Evolutionary conservation across 2,113 vertebrate genomes (phyloP).

Genomic region (Microtus pennsylvanicus): DNA sequence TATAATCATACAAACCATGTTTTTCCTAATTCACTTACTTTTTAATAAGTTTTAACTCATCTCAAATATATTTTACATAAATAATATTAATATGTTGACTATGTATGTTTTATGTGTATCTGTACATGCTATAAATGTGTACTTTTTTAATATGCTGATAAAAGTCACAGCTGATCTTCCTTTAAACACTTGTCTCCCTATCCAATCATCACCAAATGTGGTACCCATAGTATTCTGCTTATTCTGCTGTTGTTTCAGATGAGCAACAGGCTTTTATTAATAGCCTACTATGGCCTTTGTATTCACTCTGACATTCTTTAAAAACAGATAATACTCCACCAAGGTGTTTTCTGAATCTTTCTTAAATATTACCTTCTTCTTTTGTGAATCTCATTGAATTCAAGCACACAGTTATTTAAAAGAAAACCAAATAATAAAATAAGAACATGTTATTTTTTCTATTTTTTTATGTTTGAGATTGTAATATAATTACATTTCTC

Average conservation of each 20-base stretch:
- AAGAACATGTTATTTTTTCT: neutral
- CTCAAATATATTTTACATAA: neutral
- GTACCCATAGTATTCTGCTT: neutral
- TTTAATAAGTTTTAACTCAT: too few species aligned
- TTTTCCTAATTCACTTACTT: neutral
- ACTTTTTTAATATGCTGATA: neutral
- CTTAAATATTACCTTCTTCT: neutral
- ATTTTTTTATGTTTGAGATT: neutral
- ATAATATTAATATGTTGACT: neutral
- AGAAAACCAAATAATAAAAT: too few species aligned
- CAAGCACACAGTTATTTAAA: too few species aligned
- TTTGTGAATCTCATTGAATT: neutral
- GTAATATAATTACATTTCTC: neutral
- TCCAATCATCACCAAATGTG: neutral
- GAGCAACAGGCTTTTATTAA: neutral
- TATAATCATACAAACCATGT: neutral
- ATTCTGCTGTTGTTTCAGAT: rapidly evolving
- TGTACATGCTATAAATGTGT: neutral
- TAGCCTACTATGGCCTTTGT: neutral
- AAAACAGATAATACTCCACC: neutral
- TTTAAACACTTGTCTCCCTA: neutral
- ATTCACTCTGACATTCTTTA: neutral
- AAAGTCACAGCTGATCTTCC: neutral
- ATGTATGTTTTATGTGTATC: neutral
- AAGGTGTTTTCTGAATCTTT: neutral